A percentile compares a stretch with the other conserved stretches of the same genome.
These are phyloP conservation scores for Drosophila mimetica DNA, from an alignment of 2,888 invertebrate species.

Conservation along the genomic window DNA sequence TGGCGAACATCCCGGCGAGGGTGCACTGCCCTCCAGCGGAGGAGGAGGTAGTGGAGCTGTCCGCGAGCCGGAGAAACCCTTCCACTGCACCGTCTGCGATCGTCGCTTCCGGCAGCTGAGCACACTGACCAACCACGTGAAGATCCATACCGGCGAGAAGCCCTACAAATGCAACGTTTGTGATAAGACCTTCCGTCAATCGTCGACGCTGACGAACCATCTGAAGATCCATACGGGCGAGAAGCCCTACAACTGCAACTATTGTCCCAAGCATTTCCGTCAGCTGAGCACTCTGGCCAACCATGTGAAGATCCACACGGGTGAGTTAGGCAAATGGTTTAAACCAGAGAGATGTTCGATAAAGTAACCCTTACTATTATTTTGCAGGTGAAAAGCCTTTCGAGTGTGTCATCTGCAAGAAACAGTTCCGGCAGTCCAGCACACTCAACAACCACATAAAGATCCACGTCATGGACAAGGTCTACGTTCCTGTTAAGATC, in stretches of 20 bases:
- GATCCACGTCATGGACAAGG: constrained; percentile 85
- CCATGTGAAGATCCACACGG: constrained; percentile 85
- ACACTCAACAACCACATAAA: constrained; percentile 85
- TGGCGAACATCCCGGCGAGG: constrained; percentile 62
- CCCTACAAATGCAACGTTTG: constrained; percentile 85
- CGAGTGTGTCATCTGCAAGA: constrained; percentile 85
- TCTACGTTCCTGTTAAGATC: constrained; percentile 84
- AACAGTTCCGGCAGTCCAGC: constrained; percentile 85
- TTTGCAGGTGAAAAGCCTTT: constrained; percentile 84
- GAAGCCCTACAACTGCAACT: constrained; percentile 84
- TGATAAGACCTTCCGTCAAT: constrained; percentile 85
- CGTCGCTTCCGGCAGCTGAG: constrained; percentile 84
- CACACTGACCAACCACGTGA: constrained; percentile 84
- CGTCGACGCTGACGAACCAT: constrained; percentile 84
- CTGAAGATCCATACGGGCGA: constrained; percentile 85
- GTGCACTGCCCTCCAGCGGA: constrained; percentile 52
- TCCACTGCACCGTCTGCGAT: constrained; percentile 84
- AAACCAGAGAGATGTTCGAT: too few species aligned
- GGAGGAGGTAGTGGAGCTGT: constrained; percentile 36
- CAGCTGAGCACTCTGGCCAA: constrained; percentile 84
- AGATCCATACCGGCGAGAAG: constrained; percentile 85
- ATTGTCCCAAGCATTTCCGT: constrained; percentile 84
- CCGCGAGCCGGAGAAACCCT: constrained; percentile 83
- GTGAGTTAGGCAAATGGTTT: constrained; percentile 53
- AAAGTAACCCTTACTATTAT: constrained; percentile 1